Evolutionary conservation across 2,113 vertebrate genomes (phyloP), one percentile per base, ranked within the genome.

Genomic region (Hydrochoerus hydrochaeris): DNA sequence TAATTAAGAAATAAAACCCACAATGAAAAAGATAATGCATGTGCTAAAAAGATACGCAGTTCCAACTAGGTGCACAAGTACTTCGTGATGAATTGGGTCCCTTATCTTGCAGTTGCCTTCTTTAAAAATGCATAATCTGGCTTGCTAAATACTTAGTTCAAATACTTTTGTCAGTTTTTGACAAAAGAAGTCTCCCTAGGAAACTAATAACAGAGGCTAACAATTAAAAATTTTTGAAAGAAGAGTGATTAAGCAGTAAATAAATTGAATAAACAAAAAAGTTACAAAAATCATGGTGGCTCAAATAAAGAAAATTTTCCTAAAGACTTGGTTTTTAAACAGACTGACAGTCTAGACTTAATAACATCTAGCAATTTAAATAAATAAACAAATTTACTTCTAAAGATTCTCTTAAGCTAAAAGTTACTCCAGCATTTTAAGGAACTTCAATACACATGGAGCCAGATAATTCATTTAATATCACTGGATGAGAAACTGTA

Each of bases 91-190:
- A 98, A 97, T 91, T 94, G 41, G 60, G 49, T 54, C 38, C 81
- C 91, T 93, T 97, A 97, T 97, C 94, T 95, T 95, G 57, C 80
- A 94, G 89, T 88, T 92, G 71, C 58, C 58, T 95, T 91, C 88
- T 97, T 62, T 88, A 77, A 91, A 91, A 63, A 52, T 85, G 73
- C 30, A 82, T 63, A 30, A 85, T 96, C 89, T 94, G 65, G 5
- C 94, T 95, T 96, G n/a, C 87, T 92, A 41, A 97, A 89, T 96
- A 95, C 85, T 95, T 93, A 97, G 19, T 96, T 98, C 88, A 95
- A 98, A 98, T 90, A 84, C n/a, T 26, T 5, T 44, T 86, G 17
- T 38, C 95, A 57, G 85, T 91, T 93, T 97, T 73, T 52, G 95
- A 6, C 26, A 80, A 86, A 90, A 96, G 35, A 97, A 1, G 0